Evolutionary conservation across 2,113 vertebrate species (phyloP).

Genomic region (Erinaceus europaeus): DNA sequence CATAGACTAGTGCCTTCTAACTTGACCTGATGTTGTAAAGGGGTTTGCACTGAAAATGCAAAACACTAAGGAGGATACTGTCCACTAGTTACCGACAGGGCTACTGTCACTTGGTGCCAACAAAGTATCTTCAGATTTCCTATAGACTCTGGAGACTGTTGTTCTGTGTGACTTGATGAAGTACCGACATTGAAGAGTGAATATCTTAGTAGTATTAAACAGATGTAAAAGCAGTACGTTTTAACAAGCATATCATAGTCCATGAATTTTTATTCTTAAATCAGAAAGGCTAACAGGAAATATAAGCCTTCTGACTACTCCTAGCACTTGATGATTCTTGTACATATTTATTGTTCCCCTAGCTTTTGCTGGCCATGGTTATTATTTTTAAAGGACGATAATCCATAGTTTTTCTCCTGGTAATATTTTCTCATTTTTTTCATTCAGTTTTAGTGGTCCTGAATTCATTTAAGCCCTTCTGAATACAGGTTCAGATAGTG

Average conservation of each 20-base stretch:
- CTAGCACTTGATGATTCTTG: slow-evolving; percentile 28
- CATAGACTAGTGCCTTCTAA: not conserved
- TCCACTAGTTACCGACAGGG: not conserved
- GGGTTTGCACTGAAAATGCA: not conserved
- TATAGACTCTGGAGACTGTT: too few species aligned
- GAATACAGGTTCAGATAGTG: not conserved
- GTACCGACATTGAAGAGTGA: not conserved
- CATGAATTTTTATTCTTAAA: slow-evolving; percentile 44
- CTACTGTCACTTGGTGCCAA: not conserved
- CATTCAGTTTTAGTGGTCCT: not conserved
- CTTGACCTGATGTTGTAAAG: not conserved
- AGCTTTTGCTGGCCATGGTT: not conserved
- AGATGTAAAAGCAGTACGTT: not conserved
- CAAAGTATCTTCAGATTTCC: not conserved
- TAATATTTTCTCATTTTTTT: slow-evolving; percentile 23
- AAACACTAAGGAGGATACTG: not conserved
- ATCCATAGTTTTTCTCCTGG: not conserved
- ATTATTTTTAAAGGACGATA: slow-evolving; percentile 50
- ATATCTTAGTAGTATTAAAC: not conserved
- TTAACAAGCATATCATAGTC: slow-evolving; percentile 9
- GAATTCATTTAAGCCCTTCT: slow-evolving; percentile 18
- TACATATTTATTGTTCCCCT: slow-evolving; percentile 43
- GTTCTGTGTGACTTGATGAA: not conserved
- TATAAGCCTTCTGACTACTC: not conserved
- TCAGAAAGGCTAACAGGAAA: not conserved